Evolutionary conservation across 2,113 vertebrate genomes (phyloP), one percentile per base, ranked within the genome.

Genomic region (Dipodomys ordii): DNA sequence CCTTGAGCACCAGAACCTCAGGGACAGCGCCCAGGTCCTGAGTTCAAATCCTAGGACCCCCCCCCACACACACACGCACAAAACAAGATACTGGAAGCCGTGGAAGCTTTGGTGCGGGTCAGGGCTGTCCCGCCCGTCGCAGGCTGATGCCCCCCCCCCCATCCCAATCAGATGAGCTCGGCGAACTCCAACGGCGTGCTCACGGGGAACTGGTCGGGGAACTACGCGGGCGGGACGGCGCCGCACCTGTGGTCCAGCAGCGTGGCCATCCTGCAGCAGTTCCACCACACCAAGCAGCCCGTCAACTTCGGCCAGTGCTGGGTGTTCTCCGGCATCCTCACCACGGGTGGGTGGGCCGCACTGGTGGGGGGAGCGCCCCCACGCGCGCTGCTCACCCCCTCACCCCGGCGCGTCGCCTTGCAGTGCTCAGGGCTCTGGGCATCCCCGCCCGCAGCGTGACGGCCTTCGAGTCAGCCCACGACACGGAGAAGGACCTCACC

Each of bases 391-490:
- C 57, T 62, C 30, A 0, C 6, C 4, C n/a, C 27, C 57, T 49
- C 30, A 0, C 7, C 4, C n/a, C 27, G 0, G 15, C 12, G 28
- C 35, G 71, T 49, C 4, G 28, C 74, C 7, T 92, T n/a, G 11
- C 97, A 99, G 98, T 98, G 32, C 93, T 98, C 97, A 96, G 98
- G 16, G 97, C 98, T 22, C 1, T 98, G 94, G 98, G 98, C 19
- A 97, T 98, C 72, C 98, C 98, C 0, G 92, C 68, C 88, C 68
- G 98, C 46, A 98, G 98, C 0, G 96, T 98, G 67, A 98, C 97
- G 1, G 98, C 97, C 92, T 99, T 97, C 7, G 53, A 97, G 15
- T 97, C 98, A 0, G 98, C 98, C 2, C 98, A 98, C 0, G 98
- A 98, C 3, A 98, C 98, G 0, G 97, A 98, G 0, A 97, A 93